These are phyloP conservation scores for Lindbergichthys nudifrons DNA, from an alignment of 2,797 vertebrate species.

Conservation along the genomic window DNA sequence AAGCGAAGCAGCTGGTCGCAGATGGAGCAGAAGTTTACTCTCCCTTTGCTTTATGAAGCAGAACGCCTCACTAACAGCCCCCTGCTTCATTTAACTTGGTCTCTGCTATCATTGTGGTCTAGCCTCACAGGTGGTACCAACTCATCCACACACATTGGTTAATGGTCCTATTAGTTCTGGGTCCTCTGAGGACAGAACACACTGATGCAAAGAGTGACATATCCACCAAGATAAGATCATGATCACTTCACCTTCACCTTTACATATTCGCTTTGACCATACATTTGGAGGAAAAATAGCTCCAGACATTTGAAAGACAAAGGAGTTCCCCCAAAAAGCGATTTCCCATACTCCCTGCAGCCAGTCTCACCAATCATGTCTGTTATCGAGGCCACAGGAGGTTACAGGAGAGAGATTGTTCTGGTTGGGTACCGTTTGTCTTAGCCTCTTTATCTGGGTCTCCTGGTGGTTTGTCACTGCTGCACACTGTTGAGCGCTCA, in stretches of 20 bases:
- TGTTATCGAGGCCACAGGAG: slow-evolving; percentile 49
- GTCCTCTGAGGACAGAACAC: slow-evolving; percentile 10
- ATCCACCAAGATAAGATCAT: slow-evolving; percentile 63
- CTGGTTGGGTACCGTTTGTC: slow-evolving; percentile 57
- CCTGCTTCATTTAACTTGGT: slow-evolving; percentile 59
- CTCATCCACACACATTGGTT: slow-evolving; percentile 53
- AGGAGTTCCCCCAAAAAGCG: slow-evolving; percentile 17
- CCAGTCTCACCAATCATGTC: slow-evolving; percentile 63
- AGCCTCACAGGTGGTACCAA: slow-evolving; percentile 29
- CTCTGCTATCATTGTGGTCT: slow-evolving; percentile 18
- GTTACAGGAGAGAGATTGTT: slow-evolving; percentile 54
- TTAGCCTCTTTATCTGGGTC: slow-evolving; percentile 59
- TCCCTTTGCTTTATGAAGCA: slow-evolving; percentile 63
- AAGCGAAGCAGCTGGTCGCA: slow-evolving; percentile 73
- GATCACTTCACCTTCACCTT: slow-evolving; percentile 62
- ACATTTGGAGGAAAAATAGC: slow-evolving; percentile 51
- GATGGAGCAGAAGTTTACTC: slow-evolving; percentile 62
- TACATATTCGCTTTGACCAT: slow-evolving; percentile 47
- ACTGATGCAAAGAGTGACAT: slow-evolving; percentile 22
- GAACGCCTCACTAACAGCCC: slow-evolving; percentile 35
- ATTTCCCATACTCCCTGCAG: slow-evolving; percentile 61
- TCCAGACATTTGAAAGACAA: slow-evolving; percentile 50
- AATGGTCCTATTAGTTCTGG: slow-evolving; percentile 46
- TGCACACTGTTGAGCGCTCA: slow-evolving; percentile 15
- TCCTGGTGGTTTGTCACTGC: slow-evolving; percentile 45